phyloP scores from a whole-genome alignment of 2,888 invertebrate genomes.

The Limnephilus lunatus region DNA sequence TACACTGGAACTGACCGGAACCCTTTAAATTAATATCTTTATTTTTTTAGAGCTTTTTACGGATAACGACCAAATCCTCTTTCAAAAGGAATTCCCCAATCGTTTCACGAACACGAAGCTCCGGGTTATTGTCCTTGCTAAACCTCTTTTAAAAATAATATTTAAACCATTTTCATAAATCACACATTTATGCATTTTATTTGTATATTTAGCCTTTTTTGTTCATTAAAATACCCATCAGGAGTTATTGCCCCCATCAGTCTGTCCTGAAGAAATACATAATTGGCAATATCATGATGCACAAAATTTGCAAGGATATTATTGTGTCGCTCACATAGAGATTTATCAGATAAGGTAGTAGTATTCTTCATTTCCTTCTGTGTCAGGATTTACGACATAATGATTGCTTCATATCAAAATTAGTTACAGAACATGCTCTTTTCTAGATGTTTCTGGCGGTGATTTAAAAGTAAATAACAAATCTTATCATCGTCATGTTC shows the following conservation, averaged over 20 bases:
- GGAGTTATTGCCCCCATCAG: background rate
- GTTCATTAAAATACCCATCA: background rate
- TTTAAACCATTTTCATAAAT: background rate
- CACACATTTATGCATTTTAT: background rate
- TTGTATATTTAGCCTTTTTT: background rate
- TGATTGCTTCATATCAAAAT: background rate
- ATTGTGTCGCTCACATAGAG: background rate
- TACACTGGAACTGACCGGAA: no score
- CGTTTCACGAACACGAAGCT: no score
- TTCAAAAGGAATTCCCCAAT: background rate
- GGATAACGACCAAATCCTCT: background rate
- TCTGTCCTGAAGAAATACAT: background rate
- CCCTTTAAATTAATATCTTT: background rate
- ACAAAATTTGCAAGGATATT: no score
- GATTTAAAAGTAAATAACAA: background rate
- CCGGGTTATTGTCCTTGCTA: background rate
- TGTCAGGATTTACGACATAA: background rate
- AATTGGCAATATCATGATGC: background rate
- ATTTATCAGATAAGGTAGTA: background rate
- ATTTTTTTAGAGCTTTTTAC: background rate
- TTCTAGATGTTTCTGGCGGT: background rate
- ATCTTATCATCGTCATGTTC: background rate
- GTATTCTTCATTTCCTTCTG: background rate
- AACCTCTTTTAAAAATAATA: background rate
- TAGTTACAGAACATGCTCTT: background rate